Conservation (phyloP, 2,888 invertebrate species). For the Mimachlamys varia region DNA sequence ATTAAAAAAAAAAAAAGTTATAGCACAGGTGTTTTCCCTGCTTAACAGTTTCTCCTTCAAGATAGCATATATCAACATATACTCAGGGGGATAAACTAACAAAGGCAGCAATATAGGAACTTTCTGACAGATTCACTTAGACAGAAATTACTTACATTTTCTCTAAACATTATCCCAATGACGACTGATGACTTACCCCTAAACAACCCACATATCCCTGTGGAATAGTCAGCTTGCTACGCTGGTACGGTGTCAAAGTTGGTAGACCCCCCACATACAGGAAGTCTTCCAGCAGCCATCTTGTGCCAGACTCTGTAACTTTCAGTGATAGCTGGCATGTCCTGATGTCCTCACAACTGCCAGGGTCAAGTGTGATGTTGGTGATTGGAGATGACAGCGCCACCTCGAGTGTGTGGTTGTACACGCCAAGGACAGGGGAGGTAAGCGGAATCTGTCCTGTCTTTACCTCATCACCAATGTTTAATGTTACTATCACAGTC, state of each 20-base stretch:
- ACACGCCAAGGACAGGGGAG: slow-evolving; percentile 49
- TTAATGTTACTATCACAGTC: slow-evolving; percentile 57
- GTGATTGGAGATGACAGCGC: slow-evolving; percentile 51
- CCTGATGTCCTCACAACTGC: slow-evolving; percentile 53
- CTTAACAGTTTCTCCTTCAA: no score
- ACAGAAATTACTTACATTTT: no score
- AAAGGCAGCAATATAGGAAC: no score
- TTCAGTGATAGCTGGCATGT: slow-evolving; percentile 60
- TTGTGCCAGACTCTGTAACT: slow-evolving; percentile 49
- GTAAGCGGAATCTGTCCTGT: slow-evolving; percentile 50
- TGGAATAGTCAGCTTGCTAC: slow-evolving; percentile 67
- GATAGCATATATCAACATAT: no score
- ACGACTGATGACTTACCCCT: slow-evolving; percentile 60
- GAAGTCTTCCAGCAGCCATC: slow-evolving; percentile 54
- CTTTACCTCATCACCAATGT: slow-evolving; percentile 58
- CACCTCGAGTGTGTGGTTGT: slow-evolving; percentile 59
- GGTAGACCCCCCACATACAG: slow-evolving; percentile 68
- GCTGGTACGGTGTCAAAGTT: slow-evolving; percentile 66
- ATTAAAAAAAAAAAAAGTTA: no score
- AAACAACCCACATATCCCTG: slow-evolving; percentile 73
- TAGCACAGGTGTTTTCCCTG: no score
- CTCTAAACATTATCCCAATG: no score
- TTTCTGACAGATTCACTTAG: no score
- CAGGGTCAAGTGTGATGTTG: slow-evolving; percentile 63
- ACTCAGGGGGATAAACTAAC: no score